A percentile compares a stretch with the other conserved stretches of the same genome.
phyloP scores from a whole-genome alignment of 2,797 vertebrate species.

The Gila robusta region DNA sequence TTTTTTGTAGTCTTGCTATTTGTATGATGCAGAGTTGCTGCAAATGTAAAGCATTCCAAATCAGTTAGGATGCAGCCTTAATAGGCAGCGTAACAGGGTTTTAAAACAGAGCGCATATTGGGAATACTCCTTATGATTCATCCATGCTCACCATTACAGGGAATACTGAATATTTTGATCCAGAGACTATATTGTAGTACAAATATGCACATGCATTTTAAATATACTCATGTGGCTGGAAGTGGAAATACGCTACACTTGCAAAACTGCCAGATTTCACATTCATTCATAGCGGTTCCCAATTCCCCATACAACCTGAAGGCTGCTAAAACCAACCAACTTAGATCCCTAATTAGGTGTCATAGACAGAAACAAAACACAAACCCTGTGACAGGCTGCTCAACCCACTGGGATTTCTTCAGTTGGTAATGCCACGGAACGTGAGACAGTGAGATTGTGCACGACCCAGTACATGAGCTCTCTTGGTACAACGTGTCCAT shows the following conservation, averaged over 20 bases:
- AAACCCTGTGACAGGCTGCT: conserved; percentile 75
- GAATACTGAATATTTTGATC: conserved; percentile 15
- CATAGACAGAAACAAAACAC: conserved; percentile 77
- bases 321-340: conserved; percentile 68
- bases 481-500: conserved; percentile 57
- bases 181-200: conserved; percentile 18
- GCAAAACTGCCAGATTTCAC: conserved; percentile 69
- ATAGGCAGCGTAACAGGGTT: not conserved
- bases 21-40: not conserved
- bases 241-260: conserved; percentile 53
- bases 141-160: conserved; percentile 20
- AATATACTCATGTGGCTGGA: conserved; percentile 40
- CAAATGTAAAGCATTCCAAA: not conserved
- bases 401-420: conserved; percentile 76
- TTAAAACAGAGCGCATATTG: not conserved
- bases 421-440: conserved; percentile 70
- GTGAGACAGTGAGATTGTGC: conserved; percentile 63
- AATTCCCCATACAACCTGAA: conserved; percentile 66
- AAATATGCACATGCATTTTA: conserved; percentile 36
- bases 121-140: conserved; percentile 11
- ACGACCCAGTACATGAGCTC: conserved; percentile 65
- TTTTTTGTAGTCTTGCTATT: not conserved
- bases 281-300: conserved; percentile 73
- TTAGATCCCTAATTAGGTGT: conserved; percentile 81
- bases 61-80: not conserved